Base-by-base conservation (phyloP, 2,113 vertebrate genomes). In the Aepyceros melampus region DNA sequence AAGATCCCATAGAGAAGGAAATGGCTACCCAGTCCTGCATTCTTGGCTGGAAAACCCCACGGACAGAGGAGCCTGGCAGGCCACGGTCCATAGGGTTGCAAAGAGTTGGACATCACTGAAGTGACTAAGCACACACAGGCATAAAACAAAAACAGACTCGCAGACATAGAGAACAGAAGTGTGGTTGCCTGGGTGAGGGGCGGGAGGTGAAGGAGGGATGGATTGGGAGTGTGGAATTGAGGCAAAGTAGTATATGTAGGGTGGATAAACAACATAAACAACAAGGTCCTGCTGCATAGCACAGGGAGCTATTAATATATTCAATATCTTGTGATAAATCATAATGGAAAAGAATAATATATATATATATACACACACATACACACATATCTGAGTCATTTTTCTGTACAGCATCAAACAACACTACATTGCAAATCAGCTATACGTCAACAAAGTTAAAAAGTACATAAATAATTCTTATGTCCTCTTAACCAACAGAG, bases 121-220 rank as follows among this genome's bases (percentile, higher is more conserved):
- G 64, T 11, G 4, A 21, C 64, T 71, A 36, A 36, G 71, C 21
- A 74, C 2, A 0, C n/a, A 40, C n/a, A 67, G 1, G 4, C 9
- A 36, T 36, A 21, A 36, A 12, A 36, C 64, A 23, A 71, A 71
- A 36, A 71, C n/a, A 23, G n/a, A 36, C n/a, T 21, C 4, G 36
- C 67, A 21, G n/a, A 71, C n/a, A 19, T 3, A 71, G 67, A 71
- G n/a, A 71, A 71, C 19, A 71, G n/a, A n/a, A 19, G 4, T 71
- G 19, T 71, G 67, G 19, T 6, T 36, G n/a, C n/a, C 19, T 71
- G n/a, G n/a, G 1, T 3, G 17, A 0, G 9, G n/a, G 67, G 16
- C 0, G 0, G 67, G n/a, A 36, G 67, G 67, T 23, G n/a, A 71
- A 36, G 67, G 67, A 71, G 5, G 67, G 67, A 23, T 36, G 19